Percentiles rank a stretch among this genome's conserved stretches.
phyloP scores from a whole-genome alignment of 2,113 vertebrate species.

The Dermatemys mawii region DNA sequence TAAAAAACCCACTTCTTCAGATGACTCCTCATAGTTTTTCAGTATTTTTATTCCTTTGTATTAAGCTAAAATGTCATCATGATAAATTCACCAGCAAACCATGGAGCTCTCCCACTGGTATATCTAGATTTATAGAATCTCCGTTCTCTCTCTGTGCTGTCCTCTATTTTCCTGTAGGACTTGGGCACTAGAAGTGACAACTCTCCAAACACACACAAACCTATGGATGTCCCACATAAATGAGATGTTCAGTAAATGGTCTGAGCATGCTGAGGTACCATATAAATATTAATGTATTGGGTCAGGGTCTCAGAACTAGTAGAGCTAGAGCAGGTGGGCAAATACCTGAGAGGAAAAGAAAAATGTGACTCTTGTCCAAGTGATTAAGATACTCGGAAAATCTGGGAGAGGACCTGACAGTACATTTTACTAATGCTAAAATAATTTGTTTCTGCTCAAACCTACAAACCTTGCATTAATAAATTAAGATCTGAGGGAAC shows the following conservation, averaged over 20 bases:
- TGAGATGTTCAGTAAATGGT: not conserved
- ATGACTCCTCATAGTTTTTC: not conserved
- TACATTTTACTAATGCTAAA: not conserved
- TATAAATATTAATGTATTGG: not conserved
- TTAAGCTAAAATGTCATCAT: not conserved
- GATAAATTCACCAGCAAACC: not conserved
- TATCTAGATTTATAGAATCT: not conserved
- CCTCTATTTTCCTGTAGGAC: not conserved
- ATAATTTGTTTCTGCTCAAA: not conserved
- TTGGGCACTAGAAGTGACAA: not conserved
- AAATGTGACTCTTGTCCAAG: not conserved
- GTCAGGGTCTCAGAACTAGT: not conserved
- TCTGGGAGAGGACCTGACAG: not conserved
- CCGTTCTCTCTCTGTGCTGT: not conserved
- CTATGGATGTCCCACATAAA: not conserved
- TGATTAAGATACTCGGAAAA: not conserved
- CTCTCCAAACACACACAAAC: not conserved
- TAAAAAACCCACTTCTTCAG: too few relatives aligned
- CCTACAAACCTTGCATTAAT: not conserved
- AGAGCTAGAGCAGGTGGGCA: not conserved
- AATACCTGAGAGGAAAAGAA: not conserved
- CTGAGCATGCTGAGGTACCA: not conserved
- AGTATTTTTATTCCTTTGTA: not conserved
- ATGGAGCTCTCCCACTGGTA: not conserved
- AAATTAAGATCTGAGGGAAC: not conserved